Evolutionary conservation across 2,888 invertebrate genomes (phyloP).

Genomic region (Drosophila mettleri): DNA sequence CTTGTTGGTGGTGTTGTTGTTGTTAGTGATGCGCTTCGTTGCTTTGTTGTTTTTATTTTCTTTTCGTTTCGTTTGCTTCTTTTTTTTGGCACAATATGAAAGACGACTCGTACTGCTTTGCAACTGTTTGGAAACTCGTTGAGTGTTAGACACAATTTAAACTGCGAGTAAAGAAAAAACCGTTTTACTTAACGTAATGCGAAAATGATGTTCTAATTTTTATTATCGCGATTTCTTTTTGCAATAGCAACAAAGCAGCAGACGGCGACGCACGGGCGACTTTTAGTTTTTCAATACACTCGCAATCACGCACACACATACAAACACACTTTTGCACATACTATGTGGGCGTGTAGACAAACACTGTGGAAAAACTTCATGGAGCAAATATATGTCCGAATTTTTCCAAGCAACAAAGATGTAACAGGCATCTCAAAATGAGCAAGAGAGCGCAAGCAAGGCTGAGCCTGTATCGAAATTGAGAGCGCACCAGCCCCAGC

Average conservation of each 20-base stretch:
- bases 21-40: conserved; percentile 33
- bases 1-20: conserved; percentile 23
- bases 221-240: conserved; percentile 8
- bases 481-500: conserved; percentile 43
- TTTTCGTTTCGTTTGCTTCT: conserved; percentile 37
- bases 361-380: conserved; percentile 75
- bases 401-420: conserved; percentile 77
- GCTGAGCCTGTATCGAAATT: conserved; percentile 41
- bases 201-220: conserved; percentile 15
- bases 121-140: conserved; percentile 29
- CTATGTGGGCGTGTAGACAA: conserved; percentile 78
- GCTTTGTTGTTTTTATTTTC: conserved; percentile 36
- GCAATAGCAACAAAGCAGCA: conserved; percentile 40
- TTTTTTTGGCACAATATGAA: conserved; percentile 69
- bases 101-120: conserved; percentile 35
- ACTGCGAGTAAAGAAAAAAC: conserved; percentile 24
- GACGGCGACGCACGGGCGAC: conserved; percentile 63
- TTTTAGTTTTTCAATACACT: conserved; percentile 75
- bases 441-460: conserved; percentile 39
- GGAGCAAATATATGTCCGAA: conserved; percentile 55
- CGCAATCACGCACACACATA: conserved; percentile 26
- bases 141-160: conserved; percentile 20
- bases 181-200: conserved; percentile 13
- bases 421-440: conserved; percentile 60
- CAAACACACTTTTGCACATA: conserved; percentile 26